phyloP scores from a whole-genome alignment of 35 echinoderm and acorn worm genomes.

The Chiridota heheva region DNA sequence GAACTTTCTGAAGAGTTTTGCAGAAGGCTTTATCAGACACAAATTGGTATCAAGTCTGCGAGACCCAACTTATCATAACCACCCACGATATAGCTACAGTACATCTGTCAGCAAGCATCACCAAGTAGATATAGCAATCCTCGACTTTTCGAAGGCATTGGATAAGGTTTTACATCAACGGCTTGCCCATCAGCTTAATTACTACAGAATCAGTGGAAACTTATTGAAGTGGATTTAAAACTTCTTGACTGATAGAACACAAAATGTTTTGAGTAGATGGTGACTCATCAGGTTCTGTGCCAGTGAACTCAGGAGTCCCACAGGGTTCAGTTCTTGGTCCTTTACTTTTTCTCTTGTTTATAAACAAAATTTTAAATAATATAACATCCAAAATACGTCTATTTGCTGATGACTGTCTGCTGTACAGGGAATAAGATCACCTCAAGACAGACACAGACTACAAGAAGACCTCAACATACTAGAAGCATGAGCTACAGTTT shows the following conservation, averaged over 20 bases:
- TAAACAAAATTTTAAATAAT: constrained; percentile 1
- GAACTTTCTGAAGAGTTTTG: too few relatives aligned
- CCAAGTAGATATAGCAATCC: constrained; percentile 13
- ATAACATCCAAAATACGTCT: constrained; percentile 20
- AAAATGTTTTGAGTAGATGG: background rate
- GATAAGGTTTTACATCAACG: constrained; percentile 23
- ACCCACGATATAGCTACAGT: too few relatives aligned
- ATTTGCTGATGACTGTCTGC: constrained; percentile 35
- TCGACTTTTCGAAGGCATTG: constrained; percentile 25
- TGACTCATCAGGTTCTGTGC: background rate
- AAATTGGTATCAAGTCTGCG: too few relatives aligned
- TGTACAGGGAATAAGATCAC: constrained; percentile 9
- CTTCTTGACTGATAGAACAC: constrained; percentile 6
- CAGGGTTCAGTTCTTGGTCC: constrained; percentile 22
- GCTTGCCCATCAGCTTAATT: background rate
- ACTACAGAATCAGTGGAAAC: background rate
- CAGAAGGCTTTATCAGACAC: too few relatives aligned
- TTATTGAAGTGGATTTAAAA: constrained; percentile 7
- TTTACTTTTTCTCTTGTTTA: constrained; percentile 10
- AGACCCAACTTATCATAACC: too few relatives aligned
- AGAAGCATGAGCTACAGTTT: background rate
- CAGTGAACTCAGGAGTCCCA: background rate
- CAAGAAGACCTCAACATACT: constrained; percentile 47
- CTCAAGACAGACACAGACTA: background rate
- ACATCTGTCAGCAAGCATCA: too few relatives aligned